phyloP scores from a whole-genome alignment of 2,888 invertebrate genomes.

The Tenthredo mesomela region DNA sequence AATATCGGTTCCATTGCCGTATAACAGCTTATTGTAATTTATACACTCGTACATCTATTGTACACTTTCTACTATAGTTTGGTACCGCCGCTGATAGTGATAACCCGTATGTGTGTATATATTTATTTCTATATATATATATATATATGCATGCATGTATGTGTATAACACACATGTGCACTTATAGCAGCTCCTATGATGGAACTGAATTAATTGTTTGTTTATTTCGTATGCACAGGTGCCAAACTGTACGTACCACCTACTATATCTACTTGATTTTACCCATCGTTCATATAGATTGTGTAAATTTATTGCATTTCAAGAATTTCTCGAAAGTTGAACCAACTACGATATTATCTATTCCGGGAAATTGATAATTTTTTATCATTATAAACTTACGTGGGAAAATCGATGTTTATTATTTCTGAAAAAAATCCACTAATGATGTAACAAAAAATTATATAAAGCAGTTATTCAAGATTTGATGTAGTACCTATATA shows the following conservation, averaged over 20 bases:
- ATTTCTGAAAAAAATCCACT: not conserved
- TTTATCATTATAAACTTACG: not conserved
- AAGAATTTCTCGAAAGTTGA: not conserved
- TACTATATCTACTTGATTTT: not conserved
- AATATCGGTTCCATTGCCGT: not conserved
- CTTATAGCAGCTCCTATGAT: not conserved
- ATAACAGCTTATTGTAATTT: conserved; percentile 34
- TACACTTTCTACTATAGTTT: conserved; percentile 35
- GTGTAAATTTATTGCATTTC: not conserved
- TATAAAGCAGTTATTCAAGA: not conserved
- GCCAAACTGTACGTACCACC: not conserved
- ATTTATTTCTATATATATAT: not conserved
- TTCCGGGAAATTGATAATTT: not conserved
- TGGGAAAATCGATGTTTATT: not conserved
- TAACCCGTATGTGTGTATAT: not conserved
- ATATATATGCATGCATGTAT: not conserved
- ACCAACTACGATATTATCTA: not conserved
- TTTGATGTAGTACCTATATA: not conserved
- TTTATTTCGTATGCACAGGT: conserved; percentile 40
- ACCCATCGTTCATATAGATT: not conserved
- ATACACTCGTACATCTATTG: not conserved
- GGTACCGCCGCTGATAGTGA: conserved; percentile 29
- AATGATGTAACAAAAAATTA: not conserved
- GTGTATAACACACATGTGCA: not conserved
- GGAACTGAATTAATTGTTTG: not conserved